Evolutionary conservation across 2,797 vertebrate species (phyloP).

Genomic region (Manis pentadactyla): DNA sequence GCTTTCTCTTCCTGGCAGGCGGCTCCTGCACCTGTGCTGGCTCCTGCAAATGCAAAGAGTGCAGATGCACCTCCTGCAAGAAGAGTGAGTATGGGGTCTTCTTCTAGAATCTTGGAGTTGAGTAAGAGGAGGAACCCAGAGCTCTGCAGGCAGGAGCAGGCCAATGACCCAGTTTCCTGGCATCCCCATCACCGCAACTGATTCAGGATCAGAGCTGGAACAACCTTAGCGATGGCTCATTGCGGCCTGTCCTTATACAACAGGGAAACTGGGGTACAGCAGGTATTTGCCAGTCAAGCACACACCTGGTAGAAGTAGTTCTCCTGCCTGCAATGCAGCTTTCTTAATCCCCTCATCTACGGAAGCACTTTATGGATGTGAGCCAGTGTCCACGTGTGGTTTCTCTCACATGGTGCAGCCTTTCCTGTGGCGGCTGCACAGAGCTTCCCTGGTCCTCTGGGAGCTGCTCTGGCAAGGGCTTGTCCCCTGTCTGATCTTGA

Average conservation of each 20-base stretch:
- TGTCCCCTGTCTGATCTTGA: neutral
- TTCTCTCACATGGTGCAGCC: neutral
- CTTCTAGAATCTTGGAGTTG: fast-evolving
- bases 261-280: neutral
- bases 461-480: neutral
- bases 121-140: no score
- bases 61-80: constrained; percentile 91
- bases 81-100: constrained; percentile 89
- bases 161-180: fast-evolving
- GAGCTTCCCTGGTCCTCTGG: no score
- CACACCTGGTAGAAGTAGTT: neutral
- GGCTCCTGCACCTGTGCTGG: neutral
- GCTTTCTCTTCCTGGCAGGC: no score
- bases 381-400: neutral
- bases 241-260: no score
- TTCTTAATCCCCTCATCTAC: neutral
- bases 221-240: neutral
- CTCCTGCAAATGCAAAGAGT: constrained; percentile 92
- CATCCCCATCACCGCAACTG: neutral
- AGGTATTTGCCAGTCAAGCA: no score
- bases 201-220: neutral
- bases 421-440: no score
- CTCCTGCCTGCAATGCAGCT: neutral
- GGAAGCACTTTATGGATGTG: neutral
- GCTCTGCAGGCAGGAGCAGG: neutral